Evolutionary conservation across 2,113 vertebrate species (phyloP).

Genomic region (Odocoileus hemionus): DNA sequence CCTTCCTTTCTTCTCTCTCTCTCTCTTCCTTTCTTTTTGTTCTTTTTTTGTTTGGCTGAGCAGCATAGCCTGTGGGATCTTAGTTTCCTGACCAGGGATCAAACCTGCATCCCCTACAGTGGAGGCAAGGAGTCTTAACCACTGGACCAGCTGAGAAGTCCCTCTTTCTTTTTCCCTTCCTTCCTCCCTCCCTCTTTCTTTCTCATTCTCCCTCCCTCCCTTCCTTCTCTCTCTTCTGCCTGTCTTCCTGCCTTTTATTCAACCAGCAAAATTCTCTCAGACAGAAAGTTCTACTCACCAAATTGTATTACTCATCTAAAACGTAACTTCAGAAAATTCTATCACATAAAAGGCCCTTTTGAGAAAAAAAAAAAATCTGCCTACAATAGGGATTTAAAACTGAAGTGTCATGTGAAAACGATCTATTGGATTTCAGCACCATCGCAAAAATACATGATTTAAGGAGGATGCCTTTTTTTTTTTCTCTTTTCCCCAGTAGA

Average conservation of each 20-base stretch:
- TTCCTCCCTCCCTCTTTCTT: not conserved
- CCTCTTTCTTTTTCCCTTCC: not conserved
- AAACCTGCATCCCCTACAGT: not conserved
- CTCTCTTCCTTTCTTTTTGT: not conserved
- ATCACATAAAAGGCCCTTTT: not conserved
- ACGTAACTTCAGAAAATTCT: conserved; percentile 38
- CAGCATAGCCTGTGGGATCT: not conserved
- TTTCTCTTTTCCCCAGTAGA: conserved; percentile 26
- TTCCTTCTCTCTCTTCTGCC: too few relatives aligned
- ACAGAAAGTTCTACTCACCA: not conserved
- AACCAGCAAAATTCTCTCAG: not conserved
- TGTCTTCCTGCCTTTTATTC: not conserved
- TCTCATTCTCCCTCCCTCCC: too few relatives aligned
- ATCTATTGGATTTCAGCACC: not conserved
- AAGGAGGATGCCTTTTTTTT: not conserved
- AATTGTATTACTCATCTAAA: not conserved
- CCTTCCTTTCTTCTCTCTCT: not conserved
- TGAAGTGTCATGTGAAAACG: not conserved
- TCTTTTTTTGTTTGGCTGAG: not conserved
- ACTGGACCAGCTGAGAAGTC: not conserved
- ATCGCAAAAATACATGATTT: conserved; percentile 32
- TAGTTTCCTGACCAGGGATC: not conserved
- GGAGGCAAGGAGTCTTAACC: not conserved
- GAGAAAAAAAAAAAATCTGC: not conserved
- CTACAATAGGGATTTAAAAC: conserved; percentile 28